These are phyloP conservation scores for Prosapia bicincta DNA, from an alignment of 2,888 invertebrate species.

Conservation along the genomic window DNA sequence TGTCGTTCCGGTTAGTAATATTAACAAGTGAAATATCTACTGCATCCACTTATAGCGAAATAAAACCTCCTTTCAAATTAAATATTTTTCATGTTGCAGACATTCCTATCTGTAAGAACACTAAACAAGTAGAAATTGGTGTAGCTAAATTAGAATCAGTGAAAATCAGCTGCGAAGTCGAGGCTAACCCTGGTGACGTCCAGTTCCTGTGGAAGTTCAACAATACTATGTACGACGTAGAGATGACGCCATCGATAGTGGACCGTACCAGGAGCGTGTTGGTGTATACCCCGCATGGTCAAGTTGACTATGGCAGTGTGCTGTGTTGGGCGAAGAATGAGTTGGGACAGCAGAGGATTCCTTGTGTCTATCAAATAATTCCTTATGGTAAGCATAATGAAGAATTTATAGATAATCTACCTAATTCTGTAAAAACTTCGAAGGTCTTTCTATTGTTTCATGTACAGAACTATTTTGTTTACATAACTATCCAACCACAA, in stretches of 20 bases:
- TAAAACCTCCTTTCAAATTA: no score
- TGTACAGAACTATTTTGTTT: no score
- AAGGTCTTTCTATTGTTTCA: no score
- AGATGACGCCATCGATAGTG: slow-evolving; percentile 65
- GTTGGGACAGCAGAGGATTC: slow-evolving; percentile 66
- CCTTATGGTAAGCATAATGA: slow-evolving; percentile 57
- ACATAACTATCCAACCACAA: no score
- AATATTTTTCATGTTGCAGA: slow-evolving; percentile 48
- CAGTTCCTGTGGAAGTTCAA: slow-evolving; percentile 74
- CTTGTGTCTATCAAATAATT: slow-evolving; percentile 69
- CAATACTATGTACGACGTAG: slow-evolving; percentile 66
- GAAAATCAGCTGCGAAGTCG: slow-evolving; percentile 63
- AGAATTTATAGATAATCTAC: no score
- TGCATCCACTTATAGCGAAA: no score
- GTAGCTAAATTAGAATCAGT: slow-evolving; percentile 69
- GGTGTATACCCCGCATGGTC: slow-evolving; percentile 67
- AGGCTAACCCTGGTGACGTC: slow-evolving; percentile 71
- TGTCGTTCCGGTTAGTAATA: no score
- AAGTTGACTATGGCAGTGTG: slow-evolving; percentile 69
- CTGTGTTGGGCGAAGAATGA: slow-evolving; percentile 72
- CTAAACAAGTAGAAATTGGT: slow-evolving; percentile 66
- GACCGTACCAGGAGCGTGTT: slow-evolving; percentile 62
- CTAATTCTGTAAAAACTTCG: no score
- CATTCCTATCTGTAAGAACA: slow-evolving; percentile 66
- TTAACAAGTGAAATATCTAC: no score